A percentile compares a stretch with the other conserved stretches of the same genome.
Conservation (phyloP, 1,140 invertebrate genomes). For the Zaprionus capensis region DNA sequence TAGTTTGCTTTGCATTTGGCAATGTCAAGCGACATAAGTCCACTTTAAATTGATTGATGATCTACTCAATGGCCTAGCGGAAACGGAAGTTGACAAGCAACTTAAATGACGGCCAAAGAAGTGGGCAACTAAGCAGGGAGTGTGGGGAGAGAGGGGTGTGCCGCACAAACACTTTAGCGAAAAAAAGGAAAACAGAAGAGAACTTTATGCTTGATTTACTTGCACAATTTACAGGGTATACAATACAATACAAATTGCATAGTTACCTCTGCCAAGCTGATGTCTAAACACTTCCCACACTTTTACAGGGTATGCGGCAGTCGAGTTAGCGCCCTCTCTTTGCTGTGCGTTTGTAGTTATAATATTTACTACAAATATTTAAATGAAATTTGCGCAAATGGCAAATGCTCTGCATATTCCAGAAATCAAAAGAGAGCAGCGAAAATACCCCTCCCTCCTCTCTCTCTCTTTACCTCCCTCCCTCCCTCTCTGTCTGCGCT, state of each 20-base stretch:
- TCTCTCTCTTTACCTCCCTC: neutral
- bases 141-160: neutral
- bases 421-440: too few species aligned
- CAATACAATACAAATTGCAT: neutral
- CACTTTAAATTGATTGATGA: conserved; percentile 72
- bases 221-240: neutral
- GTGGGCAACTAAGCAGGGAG: neutral
- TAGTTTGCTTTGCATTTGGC: conserved; percentile 60
- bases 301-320: neutral
- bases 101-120: conserved; percentile 6
- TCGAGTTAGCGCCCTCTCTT: neutral
- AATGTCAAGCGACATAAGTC: conserved; percentile 46
- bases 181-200: too few species aligned
- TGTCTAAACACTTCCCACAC: neutral
- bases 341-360: too few species aligned
- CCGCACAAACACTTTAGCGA: conserved; percentile 1
- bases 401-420: neutral
- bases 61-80: conserved; percentile 23
- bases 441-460: neutral
- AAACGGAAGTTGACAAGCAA: conserved; percentile 28
- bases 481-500: conserved; percentile 8
- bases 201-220: too few species aligned
- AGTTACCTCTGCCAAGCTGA: too few species aligned
- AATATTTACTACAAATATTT: neutral
- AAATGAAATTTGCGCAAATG: neutral